Base-by-base conservation (phyloP, 2,797 vertebrate genomes). In the Dipus sagitta region DNA sequence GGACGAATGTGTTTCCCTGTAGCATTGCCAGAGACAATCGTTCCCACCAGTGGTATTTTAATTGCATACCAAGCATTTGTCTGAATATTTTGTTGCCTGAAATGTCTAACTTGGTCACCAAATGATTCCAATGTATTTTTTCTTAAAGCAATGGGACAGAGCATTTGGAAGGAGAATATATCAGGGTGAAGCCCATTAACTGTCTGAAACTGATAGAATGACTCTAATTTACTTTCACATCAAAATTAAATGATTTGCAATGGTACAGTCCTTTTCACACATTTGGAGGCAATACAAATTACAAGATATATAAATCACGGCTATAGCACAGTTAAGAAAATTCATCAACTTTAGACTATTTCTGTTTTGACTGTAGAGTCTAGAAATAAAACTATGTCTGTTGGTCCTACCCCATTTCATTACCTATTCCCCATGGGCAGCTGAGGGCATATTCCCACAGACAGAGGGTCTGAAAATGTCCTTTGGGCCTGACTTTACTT, bases 1-100 rank as follows among this genome's bases (percentile, higher is more conserved):
- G 42, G 77, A 89, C 90, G 92, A 85, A n/a, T 72, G 0, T 80
- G 86, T 95, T 95, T 94, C 62, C 67, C 15, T 20, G 54, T 87
- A 79, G 70, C 70, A 76, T 68, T 93, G 67, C 83, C 84, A 90
- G 74, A 96, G 65, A 52, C 90, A 94, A 7, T 92, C 12, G 15
- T 96, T 97, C 90, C 94, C 95, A 96, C 34, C 72, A 95, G 86
- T 87, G 95, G 93, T 94, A 97, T 97, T 97, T 97, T 96, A 96
- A 96, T 93, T 95, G 92, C 94, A 96, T 95, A 96, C 85, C 94
- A 94, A 94, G 82, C 26, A 92, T 64, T 80, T 74, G 88, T 95
- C 90, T 91, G 77, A 81, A 74, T 97, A 92, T 87, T 95, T 94
- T 84, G 95, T 90, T 94, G 91, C 76, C 92, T 89, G 94, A 94